These are phyloP conservation scores for Candidula unifasciata DNA, from an alignment of 2,888 invertebrate genomes.

Conservation along the genomic window DNA sequence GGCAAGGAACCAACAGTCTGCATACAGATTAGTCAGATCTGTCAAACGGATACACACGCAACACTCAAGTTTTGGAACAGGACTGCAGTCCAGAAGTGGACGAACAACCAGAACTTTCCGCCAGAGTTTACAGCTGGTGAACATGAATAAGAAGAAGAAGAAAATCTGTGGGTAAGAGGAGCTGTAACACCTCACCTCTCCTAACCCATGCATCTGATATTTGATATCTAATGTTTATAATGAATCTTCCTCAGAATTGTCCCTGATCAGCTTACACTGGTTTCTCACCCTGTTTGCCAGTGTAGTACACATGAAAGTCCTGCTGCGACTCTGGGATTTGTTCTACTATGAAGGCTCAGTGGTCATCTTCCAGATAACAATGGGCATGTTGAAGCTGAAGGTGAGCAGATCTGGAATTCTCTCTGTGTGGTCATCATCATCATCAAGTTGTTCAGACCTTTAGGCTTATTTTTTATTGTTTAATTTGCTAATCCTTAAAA, in stretches of 20 bases:
- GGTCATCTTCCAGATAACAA: conserved; percentile 93
- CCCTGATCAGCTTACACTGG: conserved; percentile 97
- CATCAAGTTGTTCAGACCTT: no score
- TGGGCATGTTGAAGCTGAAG: conserved; percentile 93
- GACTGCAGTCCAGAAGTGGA: no score
- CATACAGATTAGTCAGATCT: no score
- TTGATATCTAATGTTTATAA: neutral
- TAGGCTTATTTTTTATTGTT: no score
- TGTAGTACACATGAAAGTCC: conserved; percentile 95
- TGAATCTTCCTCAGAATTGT: conserved; percentile 83
- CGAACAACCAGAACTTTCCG: no score
- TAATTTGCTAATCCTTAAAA: no score
- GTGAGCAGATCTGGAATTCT: conserved; percentile 58
- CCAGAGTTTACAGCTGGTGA: no score
- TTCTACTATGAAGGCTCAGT: conserved; percentile 97
- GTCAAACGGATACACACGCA: no score
- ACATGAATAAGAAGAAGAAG: no score
- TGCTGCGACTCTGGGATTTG: conserved; percentile 96
- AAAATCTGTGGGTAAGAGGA: no score
- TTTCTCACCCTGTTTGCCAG: conserved; percentile 97
- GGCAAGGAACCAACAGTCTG: no score
- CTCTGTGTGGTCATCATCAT: neutral
- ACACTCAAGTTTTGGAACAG: no score
- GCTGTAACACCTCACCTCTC: neutral
- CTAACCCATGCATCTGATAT: neutral